Evolutionary conservation across 2,888 invertebrate genomes (phyloP).

Genomic region (Ophraella communa): DNA sequence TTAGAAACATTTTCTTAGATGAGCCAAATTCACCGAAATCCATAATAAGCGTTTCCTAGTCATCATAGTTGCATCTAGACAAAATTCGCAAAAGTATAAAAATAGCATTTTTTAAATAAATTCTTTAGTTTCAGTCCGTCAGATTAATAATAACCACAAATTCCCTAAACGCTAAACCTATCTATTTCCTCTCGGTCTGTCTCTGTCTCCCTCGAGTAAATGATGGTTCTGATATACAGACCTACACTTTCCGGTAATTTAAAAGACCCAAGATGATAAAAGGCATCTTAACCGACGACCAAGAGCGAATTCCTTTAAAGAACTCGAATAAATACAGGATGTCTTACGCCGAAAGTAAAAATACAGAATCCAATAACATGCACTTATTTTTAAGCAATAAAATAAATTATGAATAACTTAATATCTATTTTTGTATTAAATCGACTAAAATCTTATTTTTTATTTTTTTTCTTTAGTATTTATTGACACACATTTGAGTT

Average conservation of each 20-base stretch:
- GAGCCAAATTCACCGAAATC: not conserved
- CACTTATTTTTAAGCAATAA: too few relatives aligned
- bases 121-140: not conserved
- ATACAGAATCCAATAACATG: not conserved
- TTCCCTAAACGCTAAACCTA: not conserved
- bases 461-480: too few relatives aligned
- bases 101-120: not conserved
- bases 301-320: constrained; percentile 9
- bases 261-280: constrained; percentile 20
- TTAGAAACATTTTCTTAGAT: too few relatives aligned
- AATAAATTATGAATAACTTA: too few relatives aligned
- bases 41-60: not conserved
- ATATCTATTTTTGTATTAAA: too few relatives aligned
- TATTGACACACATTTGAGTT: too few relatives aligned
- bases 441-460: too few relatives aligned
- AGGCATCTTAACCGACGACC: constrained; percentile 21
- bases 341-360: not conserved
- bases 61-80: not conserved
- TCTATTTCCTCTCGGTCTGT: constrained; percentile 10
- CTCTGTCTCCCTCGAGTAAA: constrained; percentile 2
- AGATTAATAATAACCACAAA: not conserved
- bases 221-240: constrained; percentile 15
- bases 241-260: constrained; percentile 27
- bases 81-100: not conserved
- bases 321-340: not conserved